Base-by-base conservation (phyloP, 2,888 invertebrate genomes). In the Stomorhina lunata region DNA sequence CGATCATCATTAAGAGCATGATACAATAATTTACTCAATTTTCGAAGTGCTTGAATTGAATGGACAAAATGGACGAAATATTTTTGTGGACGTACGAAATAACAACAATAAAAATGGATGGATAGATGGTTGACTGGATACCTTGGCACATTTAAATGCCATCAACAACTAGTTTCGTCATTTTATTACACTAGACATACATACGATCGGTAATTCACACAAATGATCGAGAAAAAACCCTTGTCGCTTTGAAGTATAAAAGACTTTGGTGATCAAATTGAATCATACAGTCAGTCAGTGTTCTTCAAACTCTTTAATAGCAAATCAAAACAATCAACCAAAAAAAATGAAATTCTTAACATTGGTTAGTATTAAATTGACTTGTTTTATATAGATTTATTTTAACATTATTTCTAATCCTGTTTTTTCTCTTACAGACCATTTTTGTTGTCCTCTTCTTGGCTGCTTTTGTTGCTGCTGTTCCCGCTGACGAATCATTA, bases 401-500 rank as follows among this genome's bases (percentile, higher is more conserved):
- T 3, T 25, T 27, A 61, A 66, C 50, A 59, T 37, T 61, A 32
- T 50, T 61, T 59, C 15, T 34, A 48, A 22, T n/a, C n/a, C n/a
- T 65, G 50, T 59, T 27, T 59, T 43, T 34, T n/a, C 9, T 45
- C 25, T 79, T 71, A 17, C 84, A 91, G 91, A 87, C 88, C 25
- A 81, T 91, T 75, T 87, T 90, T 59, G 80, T 89, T 12, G 88
- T 88, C 83, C 84, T 91, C 37, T 61, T 90, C 65, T 86, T 88
- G 68, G 83, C 88, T 63, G 89, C 87, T 34, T 68, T 90, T 10
- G 88, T 89, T 4, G 84, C 86, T 5, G 90, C 91, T 7, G 87
- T 88, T 50, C 91, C 91, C 45, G 84, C 88, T 29, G 91, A 91
- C 77, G 89, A 89, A 78, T 84, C 89, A 4, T 69, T 88, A 25